phyloP scores from a whole-genome alignment of 2,888 invertebrate genomes.

The Matsumyia berberina region DNA sequence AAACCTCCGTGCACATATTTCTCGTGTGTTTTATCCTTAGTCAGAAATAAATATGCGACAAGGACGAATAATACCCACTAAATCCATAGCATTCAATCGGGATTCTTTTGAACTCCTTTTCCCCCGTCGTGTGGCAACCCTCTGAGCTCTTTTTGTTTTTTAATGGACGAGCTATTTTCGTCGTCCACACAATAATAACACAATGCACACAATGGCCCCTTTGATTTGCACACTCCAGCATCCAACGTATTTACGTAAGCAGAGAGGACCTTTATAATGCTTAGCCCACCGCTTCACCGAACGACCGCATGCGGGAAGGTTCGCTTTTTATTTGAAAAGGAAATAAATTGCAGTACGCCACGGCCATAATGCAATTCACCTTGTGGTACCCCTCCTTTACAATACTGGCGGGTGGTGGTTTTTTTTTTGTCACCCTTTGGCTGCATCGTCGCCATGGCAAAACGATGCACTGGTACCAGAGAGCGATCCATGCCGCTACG shows the following conservation, averaged over 20 bases:
- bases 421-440: constrained; percentile 54
- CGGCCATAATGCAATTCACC: constrained; percentile 74
- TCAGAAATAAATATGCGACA: constrained; percentile 14
- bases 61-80: constrained; percentile 26
- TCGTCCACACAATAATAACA: constrained; percentile 62
- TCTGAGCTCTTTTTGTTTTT: constrained; percentile 18
- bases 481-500: constrained; percentile 17
- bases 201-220: constrained; percentile 61
- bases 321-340: constrained; percentile 63
- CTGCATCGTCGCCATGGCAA: background rate
- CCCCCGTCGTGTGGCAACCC: background rate
- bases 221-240: constrained; percentile 56
- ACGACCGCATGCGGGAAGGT: constrained; percentile 51
- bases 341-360: constrained; percentile 72
- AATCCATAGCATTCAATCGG: constrained; percentile 26
- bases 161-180: constrained; percentile 64
- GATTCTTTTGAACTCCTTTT: constrained; percentile 36
- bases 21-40: background rate
- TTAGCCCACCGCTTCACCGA: constrained; percentile 1
- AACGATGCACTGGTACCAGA: constrained; percentile 14
- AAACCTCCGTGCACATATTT: background rate
- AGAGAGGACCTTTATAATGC: constrained; percentile 51
- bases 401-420: constrained; percentile 64
- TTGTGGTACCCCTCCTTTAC: constrained; percentile 57
- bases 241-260: constrained; percentile 55